Evolutionary conservation across 2,888 invertebrate species (phyloP).

Genomic region (Drosophila anomalata): DNA sequence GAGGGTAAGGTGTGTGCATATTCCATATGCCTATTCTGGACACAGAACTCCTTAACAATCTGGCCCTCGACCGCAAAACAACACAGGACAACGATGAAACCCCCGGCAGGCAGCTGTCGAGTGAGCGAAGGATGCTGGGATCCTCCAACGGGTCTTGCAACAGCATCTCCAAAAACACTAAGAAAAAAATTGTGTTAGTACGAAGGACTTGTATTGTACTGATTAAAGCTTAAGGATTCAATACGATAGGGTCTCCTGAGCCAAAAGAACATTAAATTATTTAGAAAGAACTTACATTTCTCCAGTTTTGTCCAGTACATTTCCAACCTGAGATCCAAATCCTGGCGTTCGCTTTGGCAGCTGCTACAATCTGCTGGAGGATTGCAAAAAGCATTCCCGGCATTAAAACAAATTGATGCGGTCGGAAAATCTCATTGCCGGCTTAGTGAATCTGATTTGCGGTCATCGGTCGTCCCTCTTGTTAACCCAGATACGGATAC

Average conservation of each 20-base stretch:
- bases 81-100: conserved; percentile 57
- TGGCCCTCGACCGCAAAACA: conserved; percentile 62
- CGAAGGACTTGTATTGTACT: too few species aligned
- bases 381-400: conserved; percentile 29
- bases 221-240: too few species aligned
- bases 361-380: conserved; percentile 70
- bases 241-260: too few species aligned
- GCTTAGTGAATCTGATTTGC: conserved; percentile 77
- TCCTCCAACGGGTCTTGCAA: conserved; percentile 18
- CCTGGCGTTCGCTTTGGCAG: conserved; percentile 43
- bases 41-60: conserved; percentile 64
- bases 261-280: too few species aligned
- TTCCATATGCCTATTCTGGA: conserved; percentile 44
- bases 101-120: conserved; percentile 60
- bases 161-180: conserved; percentile 3
- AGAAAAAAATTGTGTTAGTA: background rate
- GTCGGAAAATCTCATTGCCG: conserved; percentile 59
- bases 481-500: conserved; percentile 65
- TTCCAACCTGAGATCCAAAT: conserved; percentile 8
- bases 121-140: conserved; percentile 57
- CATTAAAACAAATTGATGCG: conserved; percentile 51
- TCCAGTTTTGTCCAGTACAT: background rate
- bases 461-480: conserved; percentile 61
- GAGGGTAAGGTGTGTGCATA: background rate
- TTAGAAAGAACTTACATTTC: background rate